Evolutionary conservation across 2,113 vertebrate species (phyloP).

Genomic region (Corythoichthys haematopterus): DNA sequence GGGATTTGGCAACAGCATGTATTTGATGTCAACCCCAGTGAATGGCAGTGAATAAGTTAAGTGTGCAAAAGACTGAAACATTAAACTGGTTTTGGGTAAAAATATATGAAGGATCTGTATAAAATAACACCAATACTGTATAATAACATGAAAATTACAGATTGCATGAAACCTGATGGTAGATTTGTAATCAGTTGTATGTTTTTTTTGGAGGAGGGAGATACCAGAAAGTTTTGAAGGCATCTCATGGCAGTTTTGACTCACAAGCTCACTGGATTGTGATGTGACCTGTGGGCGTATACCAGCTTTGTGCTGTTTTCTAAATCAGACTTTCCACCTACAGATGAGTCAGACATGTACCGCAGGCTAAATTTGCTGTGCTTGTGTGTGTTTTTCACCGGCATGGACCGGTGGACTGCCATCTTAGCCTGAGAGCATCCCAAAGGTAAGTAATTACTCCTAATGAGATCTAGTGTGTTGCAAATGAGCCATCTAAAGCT

Average conservation of each 20-base stretch:
- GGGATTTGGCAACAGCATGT: too few species aligned
- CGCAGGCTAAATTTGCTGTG: slow-evolving; percentile 8
- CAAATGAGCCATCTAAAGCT: slow-evolving; percentile 11
- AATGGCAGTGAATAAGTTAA: too few species aligned
- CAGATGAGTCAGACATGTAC: slow-evolving; percentile 25
- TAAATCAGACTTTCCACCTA: slow-evolving; percentile 1
- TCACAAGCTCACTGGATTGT: background rate
- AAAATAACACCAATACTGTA: too few species aligned
- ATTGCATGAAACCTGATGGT: too few species aligned
- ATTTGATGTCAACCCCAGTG: too few species aligned
- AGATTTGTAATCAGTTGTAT: too few species aligned
- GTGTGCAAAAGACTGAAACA: too few species aligned
- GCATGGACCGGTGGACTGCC: background rate
- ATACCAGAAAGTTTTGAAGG: too few species aligned
- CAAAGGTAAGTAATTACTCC: slow-evolving; percentile 37
- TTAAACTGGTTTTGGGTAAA: too few species aligned
- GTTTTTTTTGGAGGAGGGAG: too few species aligned
- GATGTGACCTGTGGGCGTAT: background rate
- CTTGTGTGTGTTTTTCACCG: slow-evolving; percentile 4
- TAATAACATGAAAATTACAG: too few species aligned
- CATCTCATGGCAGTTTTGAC: background rate
- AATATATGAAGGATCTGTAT: too few species aligned
- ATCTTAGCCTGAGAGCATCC: slow-evolving; percentile 3
- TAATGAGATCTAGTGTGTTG: slow-evolving; percentile 36
- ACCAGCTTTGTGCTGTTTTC: background rate